Percentiles rank a stretch among this genome's conserved stretches.
phyloP scores from a whole-genome alignment of 2,797 vertebrate genomes.

The Malacoraja senta region DNA sequence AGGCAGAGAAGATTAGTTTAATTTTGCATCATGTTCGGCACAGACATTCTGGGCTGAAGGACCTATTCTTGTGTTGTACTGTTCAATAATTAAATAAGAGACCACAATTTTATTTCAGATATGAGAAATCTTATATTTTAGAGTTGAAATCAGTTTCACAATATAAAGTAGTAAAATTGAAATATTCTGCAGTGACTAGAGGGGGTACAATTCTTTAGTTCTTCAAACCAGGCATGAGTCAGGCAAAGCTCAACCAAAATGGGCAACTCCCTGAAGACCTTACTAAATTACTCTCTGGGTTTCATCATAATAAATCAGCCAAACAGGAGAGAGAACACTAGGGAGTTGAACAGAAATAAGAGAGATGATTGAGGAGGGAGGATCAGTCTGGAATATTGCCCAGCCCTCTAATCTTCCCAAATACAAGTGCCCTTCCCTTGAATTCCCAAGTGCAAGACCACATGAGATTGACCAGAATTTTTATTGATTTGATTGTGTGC shows the following conservation, averaged over 20 bases:
- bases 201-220: neutral
- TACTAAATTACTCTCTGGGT: neutral
- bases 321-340: neutral
- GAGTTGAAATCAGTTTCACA: neutral
- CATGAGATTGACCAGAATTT: neutral
- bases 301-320: neutral
- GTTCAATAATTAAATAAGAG: neutral
- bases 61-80: no score
- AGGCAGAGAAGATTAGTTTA: no score
- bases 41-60: no score
- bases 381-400: neutral
- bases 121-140: neutral
- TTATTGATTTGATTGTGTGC: neutral
- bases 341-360: neutral
- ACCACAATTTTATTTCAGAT: neutral
- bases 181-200: neutral
- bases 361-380: neutral
- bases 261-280: no score
- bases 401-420: neutral
- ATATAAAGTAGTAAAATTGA: neutral
- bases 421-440: neutral
- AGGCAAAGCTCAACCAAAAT: neutral
- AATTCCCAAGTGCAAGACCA: neutral
- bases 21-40: no score
- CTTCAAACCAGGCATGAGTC: neutral